Evolutionary conservation across 2,888 invertebrate genomes (phyloP).

Genomic region (Volucella inflata): DNA sequence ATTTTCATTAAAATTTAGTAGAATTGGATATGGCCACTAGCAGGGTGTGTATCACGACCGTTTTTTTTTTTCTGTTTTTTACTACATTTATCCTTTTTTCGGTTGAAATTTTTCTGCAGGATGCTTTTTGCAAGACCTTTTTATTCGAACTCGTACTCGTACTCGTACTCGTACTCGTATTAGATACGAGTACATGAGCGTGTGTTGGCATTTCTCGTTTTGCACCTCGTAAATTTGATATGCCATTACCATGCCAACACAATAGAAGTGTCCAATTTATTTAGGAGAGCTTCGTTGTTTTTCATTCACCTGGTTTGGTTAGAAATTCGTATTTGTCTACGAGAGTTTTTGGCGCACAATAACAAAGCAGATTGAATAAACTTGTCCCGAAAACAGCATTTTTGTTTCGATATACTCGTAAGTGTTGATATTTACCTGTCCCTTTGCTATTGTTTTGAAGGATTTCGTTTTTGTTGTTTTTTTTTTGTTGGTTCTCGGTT

Average conservation of each 20-base stretch:
- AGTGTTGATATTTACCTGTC: conserved; percentile 68
- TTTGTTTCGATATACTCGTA: conserved; percentile 47
- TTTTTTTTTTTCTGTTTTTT: conserved; percentile 1
- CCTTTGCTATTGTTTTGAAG: conserved; percentile 23
- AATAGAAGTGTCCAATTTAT: conserved; percentile 18
- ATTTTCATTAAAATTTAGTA: conserved; percentile 66
- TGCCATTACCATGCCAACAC: conserved; percentile 46
- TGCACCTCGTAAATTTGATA: conserved; percentile 59
- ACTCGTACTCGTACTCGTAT: not conserved
- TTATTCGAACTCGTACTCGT: not conserved
- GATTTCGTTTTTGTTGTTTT: not conserved
- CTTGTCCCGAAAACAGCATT: conserved; percentile 45
- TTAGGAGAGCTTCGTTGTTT: not conserved
- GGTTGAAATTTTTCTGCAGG: not conserved
- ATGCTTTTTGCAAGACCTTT: conserved; percentile 16
- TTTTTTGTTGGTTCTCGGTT: conserved; percentile 13
- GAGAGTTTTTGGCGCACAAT: conserved; percentile 18
- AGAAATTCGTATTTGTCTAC: conserved; percentile 23
- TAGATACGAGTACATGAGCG: not conserved
- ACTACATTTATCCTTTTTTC: not conserved
- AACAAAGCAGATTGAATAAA: conserved; percentile 41
- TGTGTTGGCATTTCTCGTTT: conserved; percentile 52
- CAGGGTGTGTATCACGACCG: conserved; percentile 12
- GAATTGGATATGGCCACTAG: conserved; percentile 54
- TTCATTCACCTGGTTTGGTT: conserved; percentile 8